phyloP scores from a whole-genome alignment of 2,888 invertebrate species.

The Pinctada fucata region DNA sequence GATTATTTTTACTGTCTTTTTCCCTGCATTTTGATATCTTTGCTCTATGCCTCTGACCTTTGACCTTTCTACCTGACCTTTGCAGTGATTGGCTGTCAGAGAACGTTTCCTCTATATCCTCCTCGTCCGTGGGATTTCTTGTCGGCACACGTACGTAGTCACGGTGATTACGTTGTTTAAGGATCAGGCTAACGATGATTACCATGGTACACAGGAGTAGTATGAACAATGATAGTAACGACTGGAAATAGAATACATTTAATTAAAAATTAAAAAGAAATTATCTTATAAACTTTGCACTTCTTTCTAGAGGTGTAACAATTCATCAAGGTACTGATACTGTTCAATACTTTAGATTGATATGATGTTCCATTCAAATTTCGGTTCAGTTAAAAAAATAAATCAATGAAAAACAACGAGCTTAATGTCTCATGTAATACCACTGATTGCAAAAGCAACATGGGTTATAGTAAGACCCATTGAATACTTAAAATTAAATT shows the following conservation, averaged over 20 bases:
- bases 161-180: conserved; percentile 85
- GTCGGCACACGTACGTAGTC: not conserved
- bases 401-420: too few species aligned
- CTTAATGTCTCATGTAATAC: too few species aligned
- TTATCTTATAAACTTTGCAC: too few species aligned
- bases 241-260: conserved; percentile 53
- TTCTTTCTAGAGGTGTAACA: too few species aligned
- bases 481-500: too few species aligned
- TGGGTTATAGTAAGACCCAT: too few species aligned
- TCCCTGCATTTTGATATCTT: not conserved
- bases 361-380: too few species aligned
- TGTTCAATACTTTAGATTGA: too few species aligned
- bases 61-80: conserved; percentile 15
- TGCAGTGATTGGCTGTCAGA: not conserved
- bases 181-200: conserved; percentile 87
- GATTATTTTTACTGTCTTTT: not conserved
- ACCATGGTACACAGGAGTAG: conserved; percentile 80
- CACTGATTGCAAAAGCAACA: too few species aligned
- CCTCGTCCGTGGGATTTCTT: conserved; percentile 9
- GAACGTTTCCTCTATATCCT: conserved; percentile 17
- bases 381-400: too few species aligned
- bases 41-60: conserved; percentile 12
- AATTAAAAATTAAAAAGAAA: not conserved
- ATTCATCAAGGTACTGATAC: too few species aligned
- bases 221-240: conserved; percentile 61